Conservation (phyloP, 2,113 vertebrate species). For the Daubentonia madagascariensis region DNA sequence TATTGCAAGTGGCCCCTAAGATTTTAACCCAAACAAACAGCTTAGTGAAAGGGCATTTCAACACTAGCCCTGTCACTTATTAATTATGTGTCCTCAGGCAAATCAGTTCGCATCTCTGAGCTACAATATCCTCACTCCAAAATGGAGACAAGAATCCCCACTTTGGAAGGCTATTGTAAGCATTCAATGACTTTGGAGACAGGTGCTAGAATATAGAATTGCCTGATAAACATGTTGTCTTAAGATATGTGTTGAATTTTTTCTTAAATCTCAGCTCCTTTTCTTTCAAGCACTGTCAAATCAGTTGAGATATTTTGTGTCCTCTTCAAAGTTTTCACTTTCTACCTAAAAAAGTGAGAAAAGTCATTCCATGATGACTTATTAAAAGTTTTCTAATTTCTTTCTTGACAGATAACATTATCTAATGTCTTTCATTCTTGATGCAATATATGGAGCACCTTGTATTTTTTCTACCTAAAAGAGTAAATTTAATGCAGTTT, state of each 20-base stretch:
- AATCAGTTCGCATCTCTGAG: background rate
- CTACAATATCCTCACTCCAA: background rate
- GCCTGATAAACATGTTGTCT: background rate
- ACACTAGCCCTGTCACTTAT: too few species aligned
- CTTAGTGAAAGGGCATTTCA: background rate
- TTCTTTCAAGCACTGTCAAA: background rate
- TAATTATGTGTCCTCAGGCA: background rate
- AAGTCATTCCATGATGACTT: background rate
- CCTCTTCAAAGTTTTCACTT: background rate
- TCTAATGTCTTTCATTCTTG: background rate
- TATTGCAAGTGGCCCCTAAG: too few species aligned
- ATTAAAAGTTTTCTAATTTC: slow-evolving; percentile 2
- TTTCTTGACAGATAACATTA: background rate
- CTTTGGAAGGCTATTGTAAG: background rate
- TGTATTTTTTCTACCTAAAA: background rate
- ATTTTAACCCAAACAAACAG: background rate
- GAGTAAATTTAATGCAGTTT: slow-evolving; percentile 14
- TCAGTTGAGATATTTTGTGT: background rate
- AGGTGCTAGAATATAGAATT: background rate
- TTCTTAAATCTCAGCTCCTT: background rate
- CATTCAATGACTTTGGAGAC: background rate
- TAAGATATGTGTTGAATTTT: background rate
- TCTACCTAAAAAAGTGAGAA: background rate
- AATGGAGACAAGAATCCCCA: background rate
- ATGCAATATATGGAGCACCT: background rate